These are phyloP conservation scores for Nomada goodeniana DNA, from an alignment of 2,888 invertebrate genomes.

Conservation along the genomic window DNA sequence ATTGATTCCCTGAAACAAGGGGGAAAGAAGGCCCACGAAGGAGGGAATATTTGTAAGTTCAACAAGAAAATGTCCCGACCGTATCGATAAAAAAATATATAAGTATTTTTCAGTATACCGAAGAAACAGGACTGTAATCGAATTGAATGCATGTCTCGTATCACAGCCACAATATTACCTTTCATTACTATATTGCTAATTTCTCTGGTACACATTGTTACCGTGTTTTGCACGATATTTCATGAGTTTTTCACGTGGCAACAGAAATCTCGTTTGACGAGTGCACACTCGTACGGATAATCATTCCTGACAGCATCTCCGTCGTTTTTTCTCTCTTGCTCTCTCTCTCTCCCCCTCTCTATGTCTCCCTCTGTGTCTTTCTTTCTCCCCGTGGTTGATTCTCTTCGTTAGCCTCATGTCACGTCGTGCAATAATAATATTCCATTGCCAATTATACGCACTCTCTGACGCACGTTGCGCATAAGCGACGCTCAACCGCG, in stretches of 20 bases:
- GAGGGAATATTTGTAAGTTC: too few relatives aligned
- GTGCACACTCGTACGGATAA: conserved; percentile 8
- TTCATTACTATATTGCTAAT: conserved; percentile 5
- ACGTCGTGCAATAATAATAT: conserved; percentile 61
- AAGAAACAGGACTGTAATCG: not conserved
- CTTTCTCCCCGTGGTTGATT: conserved; percentile 26
- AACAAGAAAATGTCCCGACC: too few relatives aligned
- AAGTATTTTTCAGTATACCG: not conserved
- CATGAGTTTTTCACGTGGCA: conserved; percentile 19
- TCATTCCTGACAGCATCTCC: conserved; percentile 10
- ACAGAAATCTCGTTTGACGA: conserved; percentile 38
- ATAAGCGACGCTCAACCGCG: conserved; percentile 33
- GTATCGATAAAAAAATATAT: too few relatives aligned
- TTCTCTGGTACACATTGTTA: not conserved
- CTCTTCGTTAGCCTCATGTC: conserved; percentile 39
- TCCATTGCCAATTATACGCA: conserved; percentile 60
- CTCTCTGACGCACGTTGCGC: conserved; percentile 42
- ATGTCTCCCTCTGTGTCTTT: not conserved
- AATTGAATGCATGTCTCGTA: not conserved
- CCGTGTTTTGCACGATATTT: conserved; percentile 18
- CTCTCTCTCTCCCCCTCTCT: not conserved
- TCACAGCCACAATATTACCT: not conserved
- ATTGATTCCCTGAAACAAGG: too few relatives aligned
- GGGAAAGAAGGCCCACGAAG: too few relatives aligned
- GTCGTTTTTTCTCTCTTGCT: not conserved